phyloP scores from a whole-genome alignment of 2,888 invertebrate genomes.

The Hecatera dysodea region DNA sequence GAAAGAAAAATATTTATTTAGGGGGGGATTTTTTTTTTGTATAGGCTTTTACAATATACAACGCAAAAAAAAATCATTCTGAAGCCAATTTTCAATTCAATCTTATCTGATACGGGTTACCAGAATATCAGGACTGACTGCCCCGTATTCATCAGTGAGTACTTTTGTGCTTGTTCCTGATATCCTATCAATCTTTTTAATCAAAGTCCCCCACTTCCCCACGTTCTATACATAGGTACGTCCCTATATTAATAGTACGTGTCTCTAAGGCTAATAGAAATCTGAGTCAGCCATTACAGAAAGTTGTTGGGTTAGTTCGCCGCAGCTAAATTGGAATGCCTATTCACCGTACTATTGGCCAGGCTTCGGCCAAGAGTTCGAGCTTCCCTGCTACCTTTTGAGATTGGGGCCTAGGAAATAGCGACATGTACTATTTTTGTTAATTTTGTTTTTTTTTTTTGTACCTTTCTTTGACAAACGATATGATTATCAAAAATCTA shows the following conservation, averaged over 20 bases:
- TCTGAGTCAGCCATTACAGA: slow-evolving; percentile 43
- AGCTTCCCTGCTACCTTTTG: slow-evolving; percentile 35
- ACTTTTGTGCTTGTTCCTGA: neutral
- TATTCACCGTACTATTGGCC: slow-evolving; percentile 65
- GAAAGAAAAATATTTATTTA: too few species aligned
- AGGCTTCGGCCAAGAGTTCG: slow-evolving; percentile 36
- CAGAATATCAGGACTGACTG: neutral
- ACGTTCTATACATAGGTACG: slow-evolving; percentile 20
- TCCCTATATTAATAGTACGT: slow-evolving; percentile 48
- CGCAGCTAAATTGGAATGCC: slow-evolving; percentile 68
- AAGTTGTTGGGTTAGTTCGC: slow-evolving; percentile 43
- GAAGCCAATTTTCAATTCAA: neutral
- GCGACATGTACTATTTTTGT: neutral
- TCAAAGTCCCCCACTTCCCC: slow-evolving; percentile 27
- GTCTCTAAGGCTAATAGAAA: slow-evolving; percentile 39
- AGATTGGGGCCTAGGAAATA: slow-evolving; percentile 31
- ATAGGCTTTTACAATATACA: too few species aligned
- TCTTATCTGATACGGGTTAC: neutral
- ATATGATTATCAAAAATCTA: too few species aligned
- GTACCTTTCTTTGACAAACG: too few species aligned
- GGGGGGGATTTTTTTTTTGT: too few species aligned
- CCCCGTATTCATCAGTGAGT: neutral
- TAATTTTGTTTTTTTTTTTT: too few species aligned
- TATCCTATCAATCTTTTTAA: slow-evolving; percentile 22
- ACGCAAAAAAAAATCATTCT: neutral